A percentile compares a stretch with the other conserved stretches of the same genome.
phyloP scores from a whole-genome alignment of 2,888 invertebrate genomes.

The Thalpophila matura region DNA sequence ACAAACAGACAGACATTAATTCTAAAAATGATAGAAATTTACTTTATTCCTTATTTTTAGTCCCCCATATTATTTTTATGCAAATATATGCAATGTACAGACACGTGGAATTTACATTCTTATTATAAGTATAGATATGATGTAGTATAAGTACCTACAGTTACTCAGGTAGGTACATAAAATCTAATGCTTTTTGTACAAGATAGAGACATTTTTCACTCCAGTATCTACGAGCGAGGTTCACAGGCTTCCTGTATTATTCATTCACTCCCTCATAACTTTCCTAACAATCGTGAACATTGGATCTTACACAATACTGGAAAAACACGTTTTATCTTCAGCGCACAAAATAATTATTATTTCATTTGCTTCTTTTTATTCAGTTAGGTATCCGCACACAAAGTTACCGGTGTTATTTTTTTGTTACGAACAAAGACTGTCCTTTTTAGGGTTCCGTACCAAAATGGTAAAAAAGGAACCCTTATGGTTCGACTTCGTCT shows the following conservation, averaged over 20 bases:
- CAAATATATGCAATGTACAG: too few relatives aligned
- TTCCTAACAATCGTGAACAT: slow-evolving; percentile 31
- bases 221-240: background rate
- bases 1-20: too few relatives aligned
- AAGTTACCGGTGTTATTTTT: slow-evolving; percentile 56
- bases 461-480: too few relatives aligned
- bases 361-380: slow-evolving; percentile 66
- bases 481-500: too few relatives aligned
- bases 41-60: too few relatives aligned
- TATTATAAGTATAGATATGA: too few relatives aligned
- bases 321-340: slow-evolving; percentile 56
- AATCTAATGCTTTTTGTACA: slow-evolving; percentile 15
- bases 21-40: too few relatives aligned
- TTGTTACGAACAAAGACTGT: slow-evolving; percentile 58
- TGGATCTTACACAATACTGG: slow-evolving; percentile 38
- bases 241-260: slow-evolving; percentile 56
- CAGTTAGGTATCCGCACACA: slow-evolving; percentile 60
- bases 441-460: too few relatives aligned
- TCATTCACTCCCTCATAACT: slow-evolving; percentile 62
- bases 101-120: too few relatives aligned
- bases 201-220: slow-evolving; percentile 31
- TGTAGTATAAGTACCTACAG: background rate
- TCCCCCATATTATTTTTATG: too few relatives aligned
- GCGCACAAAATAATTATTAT: slow-evolving; percentile 62
- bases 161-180: slow-evolving; percentile 9